phyloP scores from a whole-genome alignment of 2,797 vertebrate genomes.

The Phoebastria nigripes region DNA sequence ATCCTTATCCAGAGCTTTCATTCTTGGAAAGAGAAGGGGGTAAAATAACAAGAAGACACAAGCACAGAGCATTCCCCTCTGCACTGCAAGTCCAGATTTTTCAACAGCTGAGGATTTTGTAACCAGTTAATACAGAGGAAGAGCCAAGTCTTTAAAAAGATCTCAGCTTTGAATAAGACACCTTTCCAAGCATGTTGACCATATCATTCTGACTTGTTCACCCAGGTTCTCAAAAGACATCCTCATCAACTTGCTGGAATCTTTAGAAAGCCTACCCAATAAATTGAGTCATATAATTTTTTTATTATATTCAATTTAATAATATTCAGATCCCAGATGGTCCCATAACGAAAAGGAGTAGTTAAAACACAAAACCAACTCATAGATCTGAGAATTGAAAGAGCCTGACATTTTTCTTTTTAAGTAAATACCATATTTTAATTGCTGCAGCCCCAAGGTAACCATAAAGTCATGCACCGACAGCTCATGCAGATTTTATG shows the following conservation, averaged over 20 bases:
- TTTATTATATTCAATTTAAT: background rate
- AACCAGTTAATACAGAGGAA: background rate
- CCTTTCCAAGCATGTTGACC: background rate
- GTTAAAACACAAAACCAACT: background rate
- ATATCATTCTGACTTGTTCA: background rate
- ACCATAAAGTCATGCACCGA: constrained; percentile 37
- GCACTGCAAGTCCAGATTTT: background rate
- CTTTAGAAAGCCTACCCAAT: background rate
- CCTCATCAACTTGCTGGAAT: background rate
- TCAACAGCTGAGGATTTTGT: background rate
- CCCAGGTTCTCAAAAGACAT: background rate
- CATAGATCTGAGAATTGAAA: background rate
- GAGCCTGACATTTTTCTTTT: constrained; percentile 38
- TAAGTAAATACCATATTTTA: constrained; percentile 56
- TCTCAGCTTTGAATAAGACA: background rate
- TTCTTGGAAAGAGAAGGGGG: background rate
- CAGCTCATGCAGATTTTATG: constrained; percentile 47
- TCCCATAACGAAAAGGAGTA: background rate
- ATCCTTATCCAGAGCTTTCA: background rate
- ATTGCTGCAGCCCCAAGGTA: constrained; percentile 43
- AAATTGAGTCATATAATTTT: background rate
- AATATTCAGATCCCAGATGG: background rate
- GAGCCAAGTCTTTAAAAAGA: background rate
- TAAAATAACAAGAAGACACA: background rate
- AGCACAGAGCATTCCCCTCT: background rate